These are phyloP conservation scores for Ernsta delagoae DNA, from an alignment of 2,888 invertebrate genomes.

Conservation along the genomic window DNA sequence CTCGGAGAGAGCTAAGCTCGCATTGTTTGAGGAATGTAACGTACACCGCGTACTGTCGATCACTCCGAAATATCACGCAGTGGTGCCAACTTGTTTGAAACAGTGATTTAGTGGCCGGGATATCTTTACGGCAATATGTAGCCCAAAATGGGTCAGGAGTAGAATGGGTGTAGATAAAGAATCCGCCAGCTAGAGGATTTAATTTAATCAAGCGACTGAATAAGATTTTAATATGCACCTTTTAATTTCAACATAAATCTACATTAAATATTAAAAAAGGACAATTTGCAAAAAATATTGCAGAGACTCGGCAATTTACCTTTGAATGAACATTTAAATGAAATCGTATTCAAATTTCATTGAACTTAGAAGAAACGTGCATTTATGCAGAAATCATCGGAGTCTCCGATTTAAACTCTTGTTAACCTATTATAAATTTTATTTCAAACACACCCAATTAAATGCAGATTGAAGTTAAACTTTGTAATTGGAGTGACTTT, in stretches of 20 bases:
- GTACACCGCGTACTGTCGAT: slow-evolving; percentile 20
- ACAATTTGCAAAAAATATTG: slow-evolving; percentile 18
- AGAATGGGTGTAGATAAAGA: too few species aligned
- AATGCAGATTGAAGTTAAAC: slow-evolving; percentile 24
- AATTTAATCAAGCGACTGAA: too few species aligned
- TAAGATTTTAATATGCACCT: too few species aligned
- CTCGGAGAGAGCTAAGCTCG: slow-evolving; percentile 10
- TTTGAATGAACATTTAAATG: slow-evolving; percentile 13
- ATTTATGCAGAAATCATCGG: neutral
- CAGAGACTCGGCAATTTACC: slow-evolving; percentile 3
- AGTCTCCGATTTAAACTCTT: neutral
- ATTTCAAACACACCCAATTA: slow-evolving; percentile 16
- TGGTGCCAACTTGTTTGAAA: slow-evolving; percentile 19
- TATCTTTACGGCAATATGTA: slow-evolving; percentile 4
- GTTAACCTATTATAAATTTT: neutral
- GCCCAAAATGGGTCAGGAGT: neutral
- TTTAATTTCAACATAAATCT: too few species aligned
- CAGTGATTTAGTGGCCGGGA: slow-evolving; percentile 17
- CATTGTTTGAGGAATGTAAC: slow-evolving; percentile 19
- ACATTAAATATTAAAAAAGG: too few species aligned
- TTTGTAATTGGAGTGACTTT: slow-evolving; percentile 15
- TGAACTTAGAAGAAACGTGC: neutral
- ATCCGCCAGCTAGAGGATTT: too few species aligned
- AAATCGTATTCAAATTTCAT: slow-evolving; percentile 3
- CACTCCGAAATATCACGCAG: slow-evolving; percentile 23